Evolutionary conservation across 2,113 vertebrate genomes (phyloP), one percentile per base, ranked within the genome.

Genomic region (Furnarius figulus): DNA sequence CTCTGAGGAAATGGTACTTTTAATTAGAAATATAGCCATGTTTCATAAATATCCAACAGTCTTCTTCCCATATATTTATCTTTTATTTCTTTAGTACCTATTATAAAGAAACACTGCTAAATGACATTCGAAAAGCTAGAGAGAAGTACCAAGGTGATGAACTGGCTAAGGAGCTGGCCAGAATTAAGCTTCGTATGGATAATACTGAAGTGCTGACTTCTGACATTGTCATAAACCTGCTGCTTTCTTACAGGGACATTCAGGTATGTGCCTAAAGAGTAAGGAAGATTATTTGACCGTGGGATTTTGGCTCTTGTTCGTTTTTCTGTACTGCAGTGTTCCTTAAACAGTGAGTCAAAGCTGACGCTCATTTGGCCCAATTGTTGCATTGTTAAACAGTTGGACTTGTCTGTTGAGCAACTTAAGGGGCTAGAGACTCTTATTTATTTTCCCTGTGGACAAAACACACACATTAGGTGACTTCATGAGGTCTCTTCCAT

Each of bases 201-300:
- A 99, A 99, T 96, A 99, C 98, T 0, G 99, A 99, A 94, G 98
- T 99, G 61, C 98, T 99, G 84, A 99, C 99, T 31, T 98, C 99
- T 95, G 99, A 99, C 92, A 99, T 99, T 63, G 97, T 99, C 85
- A 99, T 99, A 97, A 99, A 99, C 96, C 98, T 99, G 81, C 98
- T 99, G 55, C 99, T 99, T 91, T 99, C 99, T 71, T 99, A 99
- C 98, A 98, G 99, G 90, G 99, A 99, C 97, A 99, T 99, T 93
- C 99, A 99, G 99, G 99, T 99, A 97, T 70, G 65, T 68, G 78
- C 50, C 33, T 68, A 37, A 86, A 79, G n/a, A 72, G 28, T 50
- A 55, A 71, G 24, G 10, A 77, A 75, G 30, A 24, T 65, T 75
- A 12, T 81, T 79, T 78, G 74, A 56, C 28, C 0, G 0, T 74